Evolutionary conservation across 2,888 invertebrate species (phyloP).

Genomic region (Podotricha telesiphe): DNA sequence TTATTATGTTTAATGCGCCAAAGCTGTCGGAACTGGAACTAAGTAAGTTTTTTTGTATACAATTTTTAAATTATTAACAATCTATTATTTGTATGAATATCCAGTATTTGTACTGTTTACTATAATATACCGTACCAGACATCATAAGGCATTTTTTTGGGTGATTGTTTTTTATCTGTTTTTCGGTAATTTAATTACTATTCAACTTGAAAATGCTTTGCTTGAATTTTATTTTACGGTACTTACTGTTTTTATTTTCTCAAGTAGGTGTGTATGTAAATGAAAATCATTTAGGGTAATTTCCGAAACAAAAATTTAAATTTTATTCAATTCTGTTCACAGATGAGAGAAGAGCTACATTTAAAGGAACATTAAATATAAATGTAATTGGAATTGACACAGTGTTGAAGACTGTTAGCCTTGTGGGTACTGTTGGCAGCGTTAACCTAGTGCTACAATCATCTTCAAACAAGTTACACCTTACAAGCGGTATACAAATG

Average conservation of each 20-base stretch:
- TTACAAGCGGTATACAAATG: slow-evolving; percentile 59
- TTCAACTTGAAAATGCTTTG: too few species aligned
- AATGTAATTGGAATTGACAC: slow-evolving; percentile 64
- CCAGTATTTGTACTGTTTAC: too few species aligned
- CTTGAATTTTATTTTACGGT: too few species aligned
- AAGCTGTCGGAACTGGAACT: slow-evolving; percentile 58
- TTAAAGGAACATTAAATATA: slow-evolving; percentile 63
- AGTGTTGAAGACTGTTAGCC: slow-evolving; percentile 62
- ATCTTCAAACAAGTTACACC: slow-evolving; percentile 53
- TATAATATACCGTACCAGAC: too few species aligned
- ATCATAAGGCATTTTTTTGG: too few species aligned
- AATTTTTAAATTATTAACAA: background rate
- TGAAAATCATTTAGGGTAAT: too few species aligned
- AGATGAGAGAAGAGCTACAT: slow-evolving; percentile 48
- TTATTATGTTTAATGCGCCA: slow-evolving; percentile 66
- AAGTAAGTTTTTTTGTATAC: slow-evolving; percentile 53
- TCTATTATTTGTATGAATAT: too few species aligned
- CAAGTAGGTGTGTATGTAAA: too few species aligned
- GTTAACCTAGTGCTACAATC: slow-evolving; percentile 57
- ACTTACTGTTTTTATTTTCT: too few species aligned
- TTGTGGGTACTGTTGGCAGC: slow-evolving; percentile 63
- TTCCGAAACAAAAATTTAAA: too few species aligned
- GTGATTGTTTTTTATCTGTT: too few species aligned
- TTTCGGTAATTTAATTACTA: too few species aligned
- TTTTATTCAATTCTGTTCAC: slow-evolving; percentile 15